Evolutionary conservation across 1,140 invertebrate species (phyloP).

Genomic region (Daktulosphaira vitifoliae): DNA sequence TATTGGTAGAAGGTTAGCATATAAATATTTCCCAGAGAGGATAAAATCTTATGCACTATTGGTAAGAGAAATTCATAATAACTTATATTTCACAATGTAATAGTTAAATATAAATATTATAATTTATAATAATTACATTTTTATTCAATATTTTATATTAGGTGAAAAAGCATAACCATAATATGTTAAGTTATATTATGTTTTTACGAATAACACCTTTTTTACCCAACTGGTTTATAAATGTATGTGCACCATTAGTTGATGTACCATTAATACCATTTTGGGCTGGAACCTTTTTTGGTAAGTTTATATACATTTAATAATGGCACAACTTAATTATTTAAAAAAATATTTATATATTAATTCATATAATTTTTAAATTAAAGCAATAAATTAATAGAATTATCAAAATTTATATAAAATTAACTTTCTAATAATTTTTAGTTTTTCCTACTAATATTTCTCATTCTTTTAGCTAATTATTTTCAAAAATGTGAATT

Average conservation of each 20-base stretch:
- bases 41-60: slow-evolving; percentile 75
- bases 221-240: slow-evolving; percentile 99
- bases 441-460: no score
- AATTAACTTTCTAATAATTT: neutral
- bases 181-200: slow-evolving; percentile 93
- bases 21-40: slow-evolving; percentile 80
- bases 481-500: neutral
- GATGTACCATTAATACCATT: slow-evolving; percentile 89
- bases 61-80: slow-evolving; percentile 50
- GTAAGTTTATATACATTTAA: slow-evolving; percentile 45
- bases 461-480: no score
- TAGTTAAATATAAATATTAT: neutral
- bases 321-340: neutral
- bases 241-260: slow-evolving; percentile 91
- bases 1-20: slow-evolving; percentile 73
- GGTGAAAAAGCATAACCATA: slow-evolving; percentile 72
- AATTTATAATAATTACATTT: slow-evolving; percentile 9
- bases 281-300: slow-evolving; percentile 80
- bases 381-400: no score
- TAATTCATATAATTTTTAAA: no score
- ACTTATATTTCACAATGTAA: no score
- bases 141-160: slow-evolving; percentile 41
- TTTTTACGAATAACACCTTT: slow-evolving; percentile 96
- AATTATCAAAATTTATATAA: no score
- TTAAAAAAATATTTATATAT: neutral